phyloP scores from a whole-genome alignment of 2,888 invertebrate genomes.

The Xanthia togata region DNA sequence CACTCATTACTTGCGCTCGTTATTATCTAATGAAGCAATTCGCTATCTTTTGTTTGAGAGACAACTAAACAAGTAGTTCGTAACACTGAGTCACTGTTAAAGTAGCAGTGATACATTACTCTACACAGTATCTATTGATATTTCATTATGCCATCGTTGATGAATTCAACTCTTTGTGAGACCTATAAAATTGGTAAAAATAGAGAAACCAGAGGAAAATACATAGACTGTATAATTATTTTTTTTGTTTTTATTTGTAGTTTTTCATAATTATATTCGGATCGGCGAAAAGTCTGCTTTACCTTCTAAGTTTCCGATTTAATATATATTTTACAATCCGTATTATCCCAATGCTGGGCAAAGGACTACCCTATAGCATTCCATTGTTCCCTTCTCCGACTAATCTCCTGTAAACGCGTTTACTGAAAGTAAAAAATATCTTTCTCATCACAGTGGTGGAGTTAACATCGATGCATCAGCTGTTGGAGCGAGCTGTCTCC shows the following conservation, averaged over 20 bases:
- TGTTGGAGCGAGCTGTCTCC: slow-evolving; percentile 85
- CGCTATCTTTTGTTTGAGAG: slow-evolving; percentile 26
- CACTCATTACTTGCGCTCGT: neutral
- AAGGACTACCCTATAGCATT: no score
- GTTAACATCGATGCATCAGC: slow-evolving; percentile 85
- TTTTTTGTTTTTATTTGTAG: neutral
- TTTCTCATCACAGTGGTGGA: slow-evolving; percentile 75
- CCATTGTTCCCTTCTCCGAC: no score
- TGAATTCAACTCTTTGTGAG: neutral
- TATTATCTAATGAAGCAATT: slow-evolving; percentile 8
- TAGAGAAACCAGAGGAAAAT: neutral
- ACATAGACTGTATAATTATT: neutral
- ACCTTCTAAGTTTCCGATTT: neutral
- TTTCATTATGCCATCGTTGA: slow-evolving; percentile 12
- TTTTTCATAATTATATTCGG: neutral
- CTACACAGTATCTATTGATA: neutral
- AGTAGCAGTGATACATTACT: slow-evolving; percentile 6
- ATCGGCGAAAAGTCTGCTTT: neutral
- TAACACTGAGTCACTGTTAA: slow-evolving; percentile 27
- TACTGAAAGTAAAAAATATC: neutral
- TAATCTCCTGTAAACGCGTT: neutral
- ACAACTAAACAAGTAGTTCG: slow-evolving; percentile 13
- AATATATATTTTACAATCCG: neutral
- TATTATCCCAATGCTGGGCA: no score
- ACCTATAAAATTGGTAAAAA: neutral